These are phyloP conservation scores for Cassiopea xamachana DNA, from an alignment of 30 jellyfish, hydroid and myxozoan species.

Conservation along the genomic window DNA sequence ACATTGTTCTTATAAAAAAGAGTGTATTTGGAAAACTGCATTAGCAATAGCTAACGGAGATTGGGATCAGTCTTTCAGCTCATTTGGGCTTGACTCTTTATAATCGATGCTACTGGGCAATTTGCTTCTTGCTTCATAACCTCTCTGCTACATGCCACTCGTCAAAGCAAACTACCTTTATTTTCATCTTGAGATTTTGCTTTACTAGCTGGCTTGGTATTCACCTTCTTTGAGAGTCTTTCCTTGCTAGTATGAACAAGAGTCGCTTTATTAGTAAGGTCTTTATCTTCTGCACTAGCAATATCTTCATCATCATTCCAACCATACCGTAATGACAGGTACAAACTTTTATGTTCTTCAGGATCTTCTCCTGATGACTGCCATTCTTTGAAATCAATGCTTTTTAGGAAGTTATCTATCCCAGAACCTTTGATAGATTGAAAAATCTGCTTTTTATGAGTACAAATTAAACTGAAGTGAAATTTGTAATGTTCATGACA, in stretches of 20 bases:
- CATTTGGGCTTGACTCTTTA: too few species aligned
- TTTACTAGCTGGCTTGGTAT: too few species aligned
- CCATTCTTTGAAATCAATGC: background rate
- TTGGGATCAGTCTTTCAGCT: too few species aligned
- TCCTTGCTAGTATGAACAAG: background rate
- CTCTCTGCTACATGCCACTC: too few species aligned
- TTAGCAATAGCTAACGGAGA: too few species aligned
- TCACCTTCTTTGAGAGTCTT: background rate
- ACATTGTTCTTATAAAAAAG: too few species aligned
- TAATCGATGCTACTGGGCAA: too few species aligned
- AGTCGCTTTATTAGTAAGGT: background rate
- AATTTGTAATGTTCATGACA: background rate
- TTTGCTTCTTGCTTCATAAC: too few species aligned
- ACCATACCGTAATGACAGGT: slow-evolving; percentile 51
- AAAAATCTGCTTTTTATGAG: background rate
- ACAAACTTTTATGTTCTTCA: slow-evolving; percentile 10
- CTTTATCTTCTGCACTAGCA: background rate
- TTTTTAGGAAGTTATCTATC: background rate
- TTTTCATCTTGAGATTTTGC: too few species aligned
- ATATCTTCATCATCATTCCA: slow-evolving; percentile 38
- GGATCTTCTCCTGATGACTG: slow-evolving; percentile 1
- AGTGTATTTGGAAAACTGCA: too few species aligned
- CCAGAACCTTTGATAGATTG: slow-evolving; percentile 14
- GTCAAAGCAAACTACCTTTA: too few species aligned
- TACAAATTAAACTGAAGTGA: background rate